Base-by-base conservation (phyloP, 2,113 vertebrate species). In the Hyperopisus bebe region DNA sequence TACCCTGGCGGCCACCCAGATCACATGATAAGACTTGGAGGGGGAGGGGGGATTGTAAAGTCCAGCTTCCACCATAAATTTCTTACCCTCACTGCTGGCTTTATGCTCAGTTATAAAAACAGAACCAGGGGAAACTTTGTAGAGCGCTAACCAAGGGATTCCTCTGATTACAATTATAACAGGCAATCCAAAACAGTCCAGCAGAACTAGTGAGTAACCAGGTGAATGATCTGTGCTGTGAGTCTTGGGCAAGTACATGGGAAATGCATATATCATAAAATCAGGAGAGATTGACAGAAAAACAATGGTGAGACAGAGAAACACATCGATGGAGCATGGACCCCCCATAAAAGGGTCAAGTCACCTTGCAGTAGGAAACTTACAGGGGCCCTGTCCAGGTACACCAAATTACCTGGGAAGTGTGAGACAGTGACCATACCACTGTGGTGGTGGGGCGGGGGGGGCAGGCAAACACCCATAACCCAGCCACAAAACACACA, bases 31-130 rank as follows among this genome's bases (percentile, higher is more conserved):
- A 19, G 19, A 19, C 19, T 17, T 3, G 39, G 87, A 24, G 27
- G 48, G 39, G 39, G n/a, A 8, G 80, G 5, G 35, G 44, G 80
- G 39, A 47, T 24, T 46, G 35, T 84, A 84, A 44, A 35, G 7
- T 15, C 53, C 21, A 44, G n/a, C 35, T 21, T 39, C 87, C 42
- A 31, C 24, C 58, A 42, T 35, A 47, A 89, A 77, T 17, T 39
- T 19, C 77, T 55, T 15, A 31, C 84, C 83, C 39, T 82, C 90
- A 88, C 77, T 62, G 9, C 88, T 70, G 66, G 21, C 62, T 85
- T 88, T 90, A 70, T 70, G 62, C 62, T 91, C 84, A 87, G 88
- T 90, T 88, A 46, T 62, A 77, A 89, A 91, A 91, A 88, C 87
- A 90, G 90, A 88, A 50, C 83, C 47, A 39, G 86, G 89, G 31